Evolutionary conservation across 53 echinoderm and acorn worm genomes (phyloP).

Genomic region (Henricia sp.): DNA sequence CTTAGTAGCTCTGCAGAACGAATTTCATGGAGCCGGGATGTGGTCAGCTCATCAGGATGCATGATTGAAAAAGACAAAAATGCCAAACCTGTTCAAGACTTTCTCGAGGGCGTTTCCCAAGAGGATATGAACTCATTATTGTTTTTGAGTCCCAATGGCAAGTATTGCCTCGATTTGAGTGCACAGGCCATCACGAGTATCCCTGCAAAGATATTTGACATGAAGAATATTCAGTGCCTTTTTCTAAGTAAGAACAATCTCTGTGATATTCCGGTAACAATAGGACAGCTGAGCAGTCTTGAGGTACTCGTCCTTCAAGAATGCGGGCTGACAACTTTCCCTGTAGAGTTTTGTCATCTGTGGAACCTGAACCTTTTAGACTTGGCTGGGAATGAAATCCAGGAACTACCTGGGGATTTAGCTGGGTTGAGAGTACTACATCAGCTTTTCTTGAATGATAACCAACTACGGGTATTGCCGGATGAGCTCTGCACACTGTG

Average conservation of each 20-base stretch:
- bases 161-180: conserved; percentile 72
- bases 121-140: conserved; percentile 66
- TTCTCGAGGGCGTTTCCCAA: conserved; percentile 50
- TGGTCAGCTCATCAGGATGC: background rate
- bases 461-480: conserved; percentile 67
- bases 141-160: conserved; percentile 64
- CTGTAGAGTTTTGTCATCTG: conserved; percentile 62
- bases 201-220: conserved; percentile 44
- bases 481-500: conserved; percentile 60
- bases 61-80: conserved; percentile 38
- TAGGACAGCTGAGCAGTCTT: conserved; percentile 52
- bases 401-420: conserved; percentile 45
- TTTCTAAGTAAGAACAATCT: conserved; percentile 66
- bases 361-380: conserved; percentile 61
- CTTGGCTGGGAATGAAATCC: conserved; percentile 78
- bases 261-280: conserved; percentile 50
- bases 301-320: conserved; percentile 67
- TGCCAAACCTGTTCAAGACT: conserved; percentile 45
- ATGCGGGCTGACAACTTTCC: conserved; percentile 61
- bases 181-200: conserved; percentile 54
- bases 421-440: conserved; percentile 44
- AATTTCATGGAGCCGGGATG: conserved; percentile 12
- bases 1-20: background rate
- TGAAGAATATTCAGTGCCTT: conserved; percentile 70
- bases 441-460: conserved; percentile 74